Base-by-base conservation (phyloP, 2,888 invertebrate genomes). In the Neocrepidodera transversa region DNA sequence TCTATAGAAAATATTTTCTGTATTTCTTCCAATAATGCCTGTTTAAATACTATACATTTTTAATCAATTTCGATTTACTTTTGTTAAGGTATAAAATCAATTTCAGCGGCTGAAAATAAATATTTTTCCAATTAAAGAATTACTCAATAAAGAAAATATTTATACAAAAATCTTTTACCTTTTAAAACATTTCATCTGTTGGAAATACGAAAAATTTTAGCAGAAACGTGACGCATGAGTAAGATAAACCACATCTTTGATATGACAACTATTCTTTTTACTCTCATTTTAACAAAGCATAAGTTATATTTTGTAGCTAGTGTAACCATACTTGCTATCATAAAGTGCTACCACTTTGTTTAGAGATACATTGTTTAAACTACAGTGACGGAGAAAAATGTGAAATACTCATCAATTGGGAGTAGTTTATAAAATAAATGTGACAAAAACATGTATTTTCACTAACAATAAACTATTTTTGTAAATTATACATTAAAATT, bases 381-480 rank as follows among this genome's bases (percentile, higher is more conserved):
- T 42, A 20, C 13, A 42, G 42, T 42, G 23, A 11, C 18, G 42
- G 18, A 20, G 42, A 42, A 42, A 18, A 42, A 42, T 42, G 20
- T 42, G 23, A 42, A 42, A 42, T 42, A 42, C 42, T 23, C 23
- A 42, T 42, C 42, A 42, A 42, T 42, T 42, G 18, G n/a, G 23
- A 11, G 7, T 14, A 2, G 42, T 13, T 42, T 42, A 13, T 42
- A 20, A 42, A 13, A 42, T 42, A 11, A 20, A 42, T 18, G 20
- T 5, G 20, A 8, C n/a, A 16, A 42, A 42, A 42, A 18, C 18
- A 10, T 20, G 10, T 23, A 13, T 4, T 42, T 42, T 42, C 20
- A 18, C 18, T 32, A 13, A 13, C n/a, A n/a, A n/a, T n/a, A n/a
- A n/a, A n/a, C n/a, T n/a, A n/a, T n/a, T n/a, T n/a, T n/a, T n/a